Conservation (phyloP, 2,113 vertebrate genomes). For the Xenus cinereus region DNA sequence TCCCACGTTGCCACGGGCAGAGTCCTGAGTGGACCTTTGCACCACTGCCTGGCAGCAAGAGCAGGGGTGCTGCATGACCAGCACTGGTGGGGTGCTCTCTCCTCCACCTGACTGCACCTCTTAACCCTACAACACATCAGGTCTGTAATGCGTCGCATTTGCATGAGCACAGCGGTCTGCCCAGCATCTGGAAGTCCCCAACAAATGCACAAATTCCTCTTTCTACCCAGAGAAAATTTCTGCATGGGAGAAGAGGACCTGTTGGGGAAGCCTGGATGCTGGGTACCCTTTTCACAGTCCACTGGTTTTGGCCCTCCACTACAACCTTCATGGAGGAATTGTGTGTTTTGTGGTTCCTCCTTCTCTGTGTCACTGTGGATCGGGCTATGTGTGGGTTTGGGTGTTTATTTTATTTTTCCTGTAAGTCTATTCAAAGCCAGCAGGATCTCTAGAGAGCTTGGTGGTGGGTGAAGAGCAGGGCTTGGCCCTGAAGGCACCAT, state of each 20-base stretch:
- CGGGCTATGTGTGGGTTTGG: not conserved
- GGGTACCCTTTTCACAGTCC: not conserved
- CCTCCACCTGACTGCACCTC: not conserved
- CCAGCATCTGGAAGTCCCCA: not conserved
- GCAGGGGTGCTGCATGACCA: not conserved
- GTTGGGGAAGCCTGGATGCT: not conserved
- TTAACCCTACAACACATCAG: not conserved
- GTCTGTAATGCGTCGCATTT: not conserved
- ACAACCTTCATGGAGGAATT: not conserved
- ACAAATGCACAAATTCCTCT: not conserved
- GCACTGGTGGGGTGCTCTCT: not conserved
- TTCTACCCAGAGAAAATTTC: not conserved
- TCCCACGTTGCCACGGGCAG: not conserved
- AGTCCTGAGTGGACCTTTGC: not conserved
- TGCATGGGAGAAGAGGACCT: not conserved
- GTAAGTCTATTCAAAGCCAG: not conserved
- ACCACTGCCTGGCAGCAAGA: not conserved
- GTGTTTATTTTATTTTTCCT: not conserved
- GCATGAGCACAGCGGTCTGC: not conserved
- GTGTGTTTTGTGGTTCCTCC: not conserved
- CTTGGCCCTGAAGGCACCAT: rapidly evolving
- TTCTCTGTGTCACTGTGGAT: not conserved
- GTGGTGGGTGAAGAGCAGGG: not conserved
- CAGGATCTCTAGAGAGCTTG: not conserved
- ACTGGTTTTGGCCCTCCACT: not conserved